Evolutionary conservation across 2,113 vertebrate species (phyloP), one percentile per base, ranked within the genome.

Genomic region (Stegostoma tigrinum): DNA sequence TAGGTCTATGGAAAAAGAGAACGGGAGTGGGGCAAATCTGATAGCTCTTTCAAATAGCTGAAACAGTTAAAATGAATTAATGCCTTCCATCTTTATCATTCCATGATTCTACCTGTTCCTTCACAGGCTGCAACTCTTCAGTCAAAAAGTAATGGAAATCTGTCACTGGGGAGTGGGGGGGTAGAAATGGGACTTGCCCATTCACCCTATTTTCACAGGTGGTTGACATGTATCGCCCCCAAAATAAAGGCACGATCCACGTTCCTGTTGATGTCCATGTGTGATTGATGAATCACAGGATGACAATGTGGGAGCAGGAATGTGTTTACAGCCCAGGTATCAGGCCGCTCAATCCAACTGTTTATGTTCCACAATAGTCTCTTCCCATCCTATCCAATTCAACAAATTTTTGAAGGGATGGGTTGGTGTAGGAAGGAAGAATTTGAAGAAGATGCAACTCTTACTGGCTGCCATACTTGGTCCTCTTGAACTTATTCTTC

Each of bases 391-490:
- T 17, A n/a, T 64, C 12, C 27, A 17, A n/a, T 27, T 89, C 14
- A 2, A 52, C 23, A 55, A 6, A 64, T 64, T 90, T 61, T 52
- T 34, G 15, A 67, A n/a, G 34, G 52, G 10, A 61, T 61, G 12
- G 86, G 14, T 45, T 93, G 23, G 38, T 93, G 89, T 0, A 66
- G 89, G 64, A 93, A 67, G 61, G 64, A 8, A 95, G 96, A 78
- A 5, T 48, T 0, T 42, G 61, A 38, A 75, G 95, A 61, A 38
- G 15, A 94, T 10, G 2, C 30, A 52, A 17, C 34, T 99, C 99
- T 97, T 97, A 99, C 99, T 99, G 99, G 98, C 99, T 99, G 96
- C 99, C 99, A 2, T 99, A 99, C 97, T 98, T 98, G 90, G 99
- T 99, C 97, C 99, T 99, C 97, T 98, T 98, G 97, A 99, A 99